Evolutionary conservation across 2,797 vertebrate species (phyloP), one percentile per base, ranked within the genome.

Genomic region (Intellagama lesueurii): DNA sequence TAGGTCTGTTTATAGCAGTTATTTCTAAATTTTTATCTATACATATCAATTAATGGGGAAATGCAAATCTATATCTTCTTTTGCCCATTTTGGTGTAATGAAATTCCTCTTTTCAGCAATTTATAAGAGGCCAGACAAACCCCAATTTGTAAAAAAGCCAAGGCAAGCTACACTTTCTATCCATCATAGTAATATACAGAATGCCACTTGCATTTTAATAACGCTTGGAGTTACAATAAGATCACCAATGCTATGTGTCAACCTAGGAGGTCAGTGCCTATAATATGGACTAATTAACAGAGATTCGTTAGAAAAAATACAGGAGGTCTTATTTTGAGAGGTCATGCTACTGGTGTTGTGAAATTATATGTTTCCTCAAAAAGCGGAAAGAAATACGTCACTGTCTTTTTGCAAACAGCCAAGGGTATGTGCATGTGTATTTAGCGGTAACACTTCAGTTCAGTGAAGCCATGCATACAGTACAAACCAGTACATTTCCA

Each of bases 401-500:
- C 19, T 88, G 22, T 5, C 26, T 91, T 89, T 30, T 80, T 88
- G 66, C 78, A 87, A 78, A 81, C 52, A 88, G 66, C 22, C 83
- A 86, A 6, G 83, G 30, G 89, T 44, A 83, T 40, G 12, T 66
- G 22, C 24, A 28, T 19, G 35, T 30, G 64, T 19, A 64, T 44
- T 52, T 40, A 68, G 52, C 49, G 72, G 49, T 90, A 88, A 91
- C 93, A 90, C 92, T 66, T 79, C 68, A 90, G 92, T 92, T 92
- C 90, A 90, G 91, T 92, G 93, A 96, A 96, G 94, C 93, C 93
- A 97, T 96, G 95, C 96, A 96, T 90, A 94, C 49, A 32, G 93
- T 94, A 93, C 93, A 93, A 56, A 78, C 91, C 95, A 96, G 94
- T 95, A 95, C 96, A 96, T 97, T 97, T 97, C 97, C 97, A 96